Conservation (phyloP, 2,888 invertebrate genomes). For the Steinernema hermaphroditum region DNA sequence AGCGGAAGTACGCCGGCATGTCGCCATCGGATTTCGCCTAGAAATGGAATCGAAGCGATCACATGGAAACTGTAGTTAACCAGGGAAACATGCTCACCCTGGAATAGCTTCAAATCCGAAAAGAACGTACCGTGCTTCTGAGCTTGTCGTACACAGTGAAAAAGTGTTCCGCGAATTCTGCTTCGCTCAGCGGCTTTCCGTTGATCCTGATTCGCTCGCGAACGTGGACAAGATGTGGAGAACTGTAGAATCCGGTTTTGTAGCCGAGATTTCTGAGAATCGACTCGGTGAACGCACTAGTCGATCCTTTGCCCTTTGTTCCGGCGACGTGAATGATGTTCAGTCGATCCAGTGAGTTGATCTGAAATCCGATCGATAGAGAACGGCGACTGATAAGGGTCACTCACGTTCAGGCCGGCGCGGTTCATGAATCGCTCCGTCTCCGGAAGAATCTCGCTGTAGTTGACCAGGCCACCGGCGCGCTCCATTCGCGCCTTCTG, state of each 20-base stretch:
- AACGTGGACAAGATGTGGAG: constrained; percentile 89
- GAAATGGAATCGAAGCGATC: constrained; percentile 9
- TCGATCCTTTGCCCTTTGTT: constrained; percentile 94
- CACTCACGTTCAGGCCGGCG: constrained; percentile 38
- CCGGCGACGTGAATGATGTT: constrained; percentile 92
- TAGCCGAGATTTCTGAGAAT: constrained; percentile 82
- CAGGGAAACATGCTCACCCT: too few relatives aligned
- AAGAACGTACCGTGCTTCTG: constrained; percentile 28
- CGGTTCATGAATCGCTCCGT: constrained; percentile 35
- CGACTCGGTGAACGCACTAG: constrained; percentile 87
- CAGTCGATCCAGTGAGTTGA: constrained; percentile 51
- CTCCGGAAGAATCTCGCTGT: constrained; percentile 36
- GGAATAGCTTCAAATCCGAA: too few relatives aligned
- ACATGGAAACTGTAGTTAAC: too few relatives aligned
- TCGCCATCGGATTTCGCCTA: constrained; percentile 40
- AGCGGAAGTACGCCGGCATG: constrained; percentile 80
- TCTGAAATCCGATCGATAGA: constrained; percentile 38
- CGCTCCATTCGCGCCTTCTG: constrained; percentile 55
- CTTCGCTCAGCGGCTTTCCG: constrained; percentile 78
- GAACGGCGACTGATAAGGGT: not conserved
- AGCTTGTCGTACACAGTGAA: constrained; percentile 74
- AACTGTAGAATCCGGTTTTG: constrained; percentile 88
- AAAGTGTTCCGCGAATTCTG: constrained; percentile 79
- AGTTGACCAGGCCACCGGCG: constrained; percentile 5
- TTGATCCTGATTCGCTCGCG: constrained; percentile 87